A percentile compares a stretch with the other conserved stretches of the same genome.
These are phyloP conservation scores for Caenorhabditis elegans DNA, from an alignment of 1,140 invertebrate species.

Conservation along the genomic window WBcel235 BX284606.5:3663001-3663500, in stretches of 20 bases:
- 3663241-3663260: neutral
- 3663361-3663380: slow-evolving; percentile 14
- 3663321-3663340: slow-evolving; percentile 5
- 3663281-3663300: slow-evolving; percentile 5
- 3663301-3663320: neutral
- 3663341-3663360: slow-evolving; percentile 37
- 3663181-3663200: no score
- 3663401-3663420: slow-evolving; percentile 31
- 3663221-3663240: no score
- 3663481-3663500: slow-evolving; percentile 21
- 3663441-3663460: slow-evolving; percentile 8
- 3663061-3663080: slow-evolving; percentile 26
- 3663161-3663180: neutral
- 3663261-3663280: neutral
- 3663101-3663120: neutral
- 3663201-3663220: no score
- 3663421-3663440: slow-evolving; percentile 6
- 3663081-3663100: neutral
- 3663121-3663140: slow-evolving; percentile 14
- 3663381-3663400: slow-evolving; percentile 16
- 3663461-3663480: slow-evolving; percentile 23
- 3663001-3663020: neutral
- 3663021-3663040: slow-evolving; percentile 11
- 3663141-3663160: slow-evolving; percentile 23
- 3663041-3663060: slow-evolving; percentile 20